A percentile compares a stretch with the other conserved stretches of the same genome.
phyloP scores from a whole-genome alignment of 2,888 invertebrate species.

The Diarsia mendica region DNA sequence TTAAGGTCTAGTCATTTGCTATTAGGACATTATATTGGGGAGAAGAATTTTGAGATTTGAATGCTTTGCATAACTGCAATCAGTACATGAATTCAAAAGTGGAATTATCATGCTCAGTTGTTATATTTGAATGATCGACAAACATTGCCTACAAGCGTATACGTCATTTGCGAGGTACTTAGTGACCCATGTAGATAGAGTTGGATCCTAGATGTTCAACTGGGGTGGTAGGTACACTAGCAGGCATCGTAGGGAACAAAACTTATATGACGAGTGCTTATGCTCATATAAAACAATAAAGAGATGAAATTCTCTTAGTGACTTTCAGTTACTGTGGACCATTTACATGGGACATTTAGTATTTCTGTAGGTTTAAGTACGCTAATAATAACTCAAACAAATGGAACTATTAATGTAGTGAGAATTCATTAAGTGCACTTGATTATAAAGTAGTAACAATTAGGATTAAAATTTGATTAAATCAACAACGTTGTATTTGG shows the following conservation, averaged over 20 bases:
- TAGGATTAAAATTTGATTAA: slow-evolving; percentile 73
- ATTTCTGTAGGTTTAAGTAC: slow-evolving; percentile 69
- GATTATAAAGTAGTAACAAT: slow-evolving; percentile 78
- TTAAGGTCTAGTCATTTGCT: slow-evolving; percentile 68
- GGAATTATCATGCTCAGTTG: slow-evolving; percentile 67
- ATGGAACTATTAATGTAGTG: slow-evolving; percentile 81
- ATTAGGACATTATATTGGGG: slow-evolving; percentile 57
- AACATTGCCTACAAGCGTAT: slow-evolving; percentile 69
- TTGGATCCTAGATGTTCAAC: slow-evolving; percentile 47
- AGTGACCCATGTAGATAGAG: slow-evolving; percentile 67
- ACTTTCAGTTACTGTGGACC: slow-evolving; percentile 55
- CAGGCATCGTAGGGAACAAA: slow-evolving; percentile 50
- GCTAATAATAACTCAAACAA: slow-evolving; percentile 74
- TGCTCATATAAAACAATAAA: slow-evolving; percentile 38
- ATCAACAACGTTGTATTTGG: slow-evolving; percentile 73
- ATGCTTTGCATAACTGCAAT: slow-evolving; percentile 63
- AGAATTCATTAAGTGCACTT: slow-evolving; percentile 89
- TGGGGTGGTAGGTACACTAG: slow-evolving; percentile 41
- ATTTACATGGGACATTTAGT: slow-evolving; percentile 67
- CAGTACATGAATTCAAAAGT: slow-evolving; percentile 55
- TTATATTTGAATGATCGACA: slow-evolving; percentile 57
- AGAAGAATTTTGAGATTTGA: slow-evolving; percentile 43
- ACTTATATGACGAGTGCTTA: slow-evolving; percentile 41
- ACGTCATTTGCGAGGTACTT: slow-evolving; percentile 66
- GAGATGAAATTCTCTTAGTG: slow-evolving; percentile 35